Base-by-base conservation (phyloP, 2,888 invertebrate species). In the Sinohyriopsis cumingii region DNA sequence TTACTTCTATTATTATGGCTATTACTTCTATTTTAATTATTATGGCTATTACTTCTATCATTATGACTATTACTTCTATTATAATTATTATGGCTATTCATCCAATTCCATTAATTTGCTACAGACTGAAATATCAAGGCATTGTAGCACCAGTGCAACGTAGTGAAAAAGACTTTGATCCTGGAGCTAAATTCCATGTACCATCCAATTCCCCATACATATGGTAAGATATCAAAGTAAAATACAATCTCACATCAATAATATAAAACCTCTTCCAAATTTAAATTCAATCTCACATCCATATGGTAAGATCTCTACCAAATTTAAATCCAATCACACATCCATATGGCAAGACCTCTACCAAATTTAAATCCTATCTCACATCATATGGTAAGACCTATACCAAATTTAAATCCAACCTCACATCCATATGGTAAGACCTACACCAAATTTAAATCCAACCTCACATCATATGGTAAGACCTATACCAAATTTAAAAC, bases 121-220 rank as follows among this genome's bases (percentile, higher is more conserved):
- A 18, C 73, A 89, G 89, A 67, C 80, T 87, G 65, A 68, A 87
- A 61, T 85, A 86, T 60, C 89, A 89, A 75, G 89, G 89, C 1
- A 25, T 90, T 0, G 75, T 81, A 15, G 72, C 88, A 0, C 89
- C 89, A 9, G 83, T 87, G 1, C 66, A 65, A 1, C 70, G 89
- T 63, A 80, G 82, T 55, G 84, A 83, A 57, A 61, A 75, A 0
- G 85, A 87, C 63, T 88, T 88, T 73, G 88, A 88, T 64, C 85
- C 87, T 0, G 88, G 86, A 5, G 81, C 88, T 15, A 88, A 88
- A 63, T 87, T 80, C 69, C 88, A 88, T 73, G 80, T 88, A 55
- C 79, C 82, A 15, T 71, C 82, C 12, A 84, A 83, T 45, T 70
- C 82, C 3, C 85, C 86, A 3, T 87, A 85, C 68, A 83, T 86